A percentile compares a stretch with the other conserved stretches of the same genome.
Conservation (phyloP, 1,140 invertebrate species). For the Choristoneura fumiferana region DNA sequence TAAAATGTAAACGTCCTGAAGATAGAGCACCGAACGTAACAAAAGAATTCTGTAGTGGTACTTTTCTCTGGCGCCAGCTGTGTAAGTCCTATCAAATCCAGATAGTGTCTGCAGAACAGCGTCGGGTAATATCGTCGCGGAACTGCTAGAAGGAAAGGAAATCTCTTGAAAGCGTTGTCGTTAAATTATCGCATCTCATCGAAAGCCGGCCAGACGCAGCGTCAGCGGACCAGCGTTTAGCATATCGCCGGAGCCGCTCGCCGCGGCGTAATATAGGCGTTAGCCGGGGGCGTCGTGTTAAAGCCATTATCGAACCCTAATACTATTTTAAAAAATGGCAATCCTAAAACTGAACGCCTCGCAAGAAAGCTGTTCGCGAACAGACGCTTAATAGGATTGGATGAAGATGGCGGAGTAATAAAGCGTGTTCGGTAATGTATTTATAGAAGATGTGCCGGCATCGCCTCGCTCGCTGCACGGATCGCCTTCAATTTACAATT, state of each 20-base stretch:
- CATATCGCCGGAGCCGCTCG: conserved; percentile 60
- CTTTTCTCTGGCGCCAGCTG: conserved; percentile 35
- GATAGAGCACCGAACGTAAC: conserved; percentile 12
- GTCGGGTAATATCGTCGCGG: conserved; percentile 39
- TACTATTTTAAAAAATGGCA: conserved; percentile 71
- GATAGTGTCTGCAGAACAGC: conserved; percentile 31
- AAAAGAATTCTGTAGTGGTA: conserved; percentile 32
- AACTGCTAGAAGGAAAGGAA: conserved; percentile 28
- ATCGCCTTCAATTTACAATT: conserved; percentile 59
- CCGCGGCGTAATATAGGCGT: conserved; percentile 53
- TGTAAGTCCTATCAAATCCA: conserved; percentile 48
- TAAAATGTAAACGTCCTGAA: conserved; percentile 1
- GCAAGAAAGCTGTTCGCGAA: conserved; percentile 50
- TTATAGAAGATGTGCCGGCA: conserved; percentile 64
- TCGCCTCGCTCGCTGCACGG: conserved; percentile 42
- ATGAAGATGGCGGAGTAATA: conserved; percentile 73
- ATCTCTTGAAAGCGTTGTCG: conserved; percentile 51
- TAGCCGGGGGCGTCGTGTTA: conserved; percentile 44
- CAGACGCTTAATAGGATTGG: conserved; percentile 73
- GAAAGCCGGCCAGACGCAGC: conserved; percentile 55
- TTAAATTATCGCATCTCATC: conserved; percentile 65
- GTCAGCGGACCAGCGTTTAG: conserved; percentile 62
- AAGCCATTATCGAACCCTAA: conserved; percentile 72
- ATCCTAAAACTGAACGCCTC: conserved; percentile 61
- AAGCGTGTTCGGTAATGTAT: conserved; percentile 73